Percentiles rank a stretch among this genome's conserved stretches.
These are phyloP conservation scores for Podabrus alpinus DNA, from an alignment of 2,888 invertebrate genomes.

Conservation along the genomic window DNA sequence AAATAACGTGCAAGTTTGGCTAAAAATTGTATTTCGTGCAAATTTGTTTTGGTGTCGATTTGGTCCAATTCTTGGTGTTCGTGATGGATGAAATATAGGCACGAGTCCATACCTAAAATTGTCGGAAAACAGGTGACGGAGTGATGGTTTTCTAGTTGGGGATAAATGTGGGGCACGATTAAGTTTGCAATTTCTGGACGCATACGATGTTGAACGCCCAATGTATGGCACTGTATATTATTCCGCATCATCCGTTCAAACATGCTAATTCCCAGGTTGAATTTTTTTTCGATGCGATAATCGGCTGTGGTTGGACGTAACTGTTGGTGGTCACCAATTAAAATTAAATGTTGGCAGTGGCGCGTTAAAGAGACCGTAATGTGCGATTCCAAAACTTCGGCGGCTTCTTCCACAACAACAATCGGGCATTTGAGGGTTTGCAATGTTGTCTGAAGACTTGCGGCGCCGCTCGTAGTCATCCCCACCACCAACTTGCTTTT, in stretches of 20 bases:
- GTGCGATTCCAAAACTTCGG: constrained; percentile 84
- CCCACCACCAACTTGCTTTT: constrained; percentile 65
- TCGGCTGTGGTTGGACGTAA: constrained; percentile 70
- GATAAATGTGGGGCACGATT: constrained; percentile 71
- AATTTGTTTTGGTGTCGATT: constrained; percentile 64
- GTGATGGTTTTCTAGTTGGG: constrained; percentile 62
- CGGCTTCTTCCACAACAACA: constrained; percentile 86
- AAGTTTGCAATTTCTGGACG: constrained; percentile 65
- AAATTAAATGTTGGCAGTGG: constrained; percentile 77
- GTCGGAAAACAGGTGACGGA: constrained; percentile 61
- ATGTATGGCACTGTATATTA: constrained; percentile 59
- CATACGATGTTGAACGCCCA: constrained; percentile 78
- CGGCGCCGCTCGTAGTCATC: constrained; percentile 79
- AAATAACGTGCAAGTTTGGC: constrained; percentile 66
- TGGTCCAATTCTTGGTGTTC: constrained; percentile 62
- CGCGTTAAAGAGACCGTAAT: constrained; percentile 76
- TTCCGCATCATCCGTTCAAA: constrained; percentile 81
- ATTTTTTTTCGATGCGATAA: constrained; percentile 67
- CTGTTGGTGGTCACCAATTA: constrained; percentile 87
- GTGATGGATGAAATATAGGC: constrained; percentile 73
- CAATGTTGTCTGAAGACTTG: constrained; percentile 66
- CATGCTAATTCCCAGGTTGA: constrained; percentile 74
- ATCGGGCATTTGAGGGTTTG: constrained; percentile 65
- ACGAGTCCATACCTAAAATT: constrained; percentile 64
- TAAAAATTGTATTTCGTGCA: constrained; percentile 67